phyloP scores from a whole-genome alignment of 2,888 invertebrate species.

The Tachina grossa region DNA sequence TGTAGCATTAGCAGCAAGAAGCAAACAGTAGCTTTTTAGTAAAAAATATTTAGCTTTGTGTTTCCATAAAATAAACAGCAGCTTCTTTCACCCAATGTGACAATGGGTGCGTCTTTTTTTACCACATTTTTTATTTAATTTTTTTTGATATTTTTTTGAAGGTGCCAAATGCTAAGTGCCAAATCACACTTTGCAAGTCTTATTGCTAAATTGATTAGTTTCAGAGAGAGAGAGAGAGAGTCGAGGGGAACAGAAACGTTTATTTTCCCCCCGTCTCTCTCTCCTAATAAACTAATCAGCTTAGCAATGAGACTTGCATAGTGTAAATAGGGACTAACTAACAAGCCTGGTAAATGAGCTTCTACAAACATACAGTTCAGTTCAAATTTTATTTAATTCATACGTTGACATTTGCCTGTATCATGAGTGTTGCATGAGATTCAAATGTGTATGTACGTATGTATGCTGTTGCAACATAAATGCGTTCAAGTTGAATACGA shows the following conservation, averaged over 20 bases:
- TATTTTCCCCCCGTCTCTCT: too few species aligned
- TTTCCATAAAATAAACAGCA: slow-evolving; percentile 52
- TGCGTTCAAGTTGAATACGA: slow-evolving; percentile 32
- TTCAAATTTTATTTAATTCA: slow-evolving; percentile 28
- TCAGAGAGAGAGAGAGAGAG: too few species aligned
- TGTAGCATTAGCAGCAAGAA: not conserved
- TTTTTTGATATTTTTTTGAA: not conserved
- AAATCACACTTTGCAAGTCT: too few species aligned
- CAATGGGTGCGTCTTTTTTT: slow-evolving; percentile 65
- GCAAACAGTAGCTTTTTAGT: slow-evolving; percentile 27
- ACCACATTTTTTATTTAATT: too few species aligned
- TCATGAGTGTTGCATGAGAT: slow-evolving; percentile 27
- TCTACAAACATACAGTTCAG: slow-evolving; percentile 3
- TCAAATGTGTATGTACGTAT: slow-evolving; percentile 14
- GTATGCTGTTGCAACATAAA: slow-evolving; percentile 24
- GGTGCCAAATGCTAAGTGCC: slow-evolving; percentile 67
- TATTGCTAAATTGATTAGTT: too few species aligned
- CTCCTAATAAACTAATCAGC: too few species aligned
- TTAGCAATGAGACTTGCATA: too few species aligned
- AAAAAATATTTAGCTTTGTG: slow-evolving; percentile 24
- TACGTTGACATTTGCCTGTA: slow-evolving; percentile 49
- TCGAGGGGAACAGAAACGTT: too few species aligned
- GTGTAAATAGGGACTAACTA: too few species aligned
- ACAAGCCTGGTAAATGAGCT: slow-evolving; percentile 51
- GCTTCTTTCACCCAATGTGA: slow-evolving; percentile 57